Conservation (phyloP, 2,888 invertebrate species). For the Alitta virens region DNA sequence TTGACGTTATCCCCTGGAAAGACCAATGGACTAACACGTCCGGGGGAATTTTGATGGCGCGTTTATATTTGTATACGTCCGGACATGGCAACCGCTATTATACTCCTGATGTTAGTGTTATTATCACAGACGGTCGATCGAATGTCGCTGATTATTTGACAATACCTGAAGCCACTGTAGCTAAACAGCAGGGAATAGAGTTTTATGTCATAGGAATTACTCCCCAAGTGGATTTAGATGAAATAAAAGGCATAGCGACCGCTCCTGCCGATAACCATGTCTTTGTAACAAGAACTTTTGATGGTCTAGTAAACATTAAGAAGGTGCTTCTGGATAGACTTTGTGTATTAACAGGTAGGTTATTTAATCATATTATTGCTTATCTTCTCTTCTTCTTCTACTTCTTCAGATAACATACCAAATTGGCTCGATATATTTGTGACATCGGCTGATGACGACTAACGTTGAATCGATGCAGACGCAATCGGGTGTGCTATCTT, state of each 20-base stretch:
- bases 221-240: neutral
- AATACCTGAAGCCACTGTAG: neutral
- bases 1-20: neutral
- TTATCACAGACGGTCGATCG: constrained; percentile 18
- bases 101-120: neutral
- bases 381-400: too few relatives aligned
- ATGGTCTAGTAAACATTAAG: neutral
- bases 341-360: too few relatives aligned
- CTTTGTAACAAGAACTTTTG: neutral
- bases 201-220: constrained; percentile 5
- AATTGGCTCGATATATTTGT: too few relatives aligned
- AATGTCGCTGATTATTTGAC: constrained; percentile 11
- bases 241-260: neutral
- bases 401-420: too few relatives aligned
- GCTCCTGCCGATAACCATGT: neutral
- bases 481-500: too few relatives aligned
- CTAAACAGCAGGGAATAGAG: constrained; percentile 1
- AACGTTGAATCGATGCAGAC: too few relatives aligned
- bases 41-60: neutral
- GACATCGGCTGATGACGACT: too few relatives aligned
- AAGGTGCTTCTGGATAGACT: too few relatives aligned
- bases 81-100: neutral
- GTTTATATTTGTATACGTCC: neutral
- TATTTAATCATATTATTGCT: too few relatives aligned
- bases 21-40: constrained; percentile 6